These are phyloP conservation scores for Lordiphosa andalusiaca DNA, from an alignment of 2,888 invertebrate species.

Conservation along the genomic window DNA sequence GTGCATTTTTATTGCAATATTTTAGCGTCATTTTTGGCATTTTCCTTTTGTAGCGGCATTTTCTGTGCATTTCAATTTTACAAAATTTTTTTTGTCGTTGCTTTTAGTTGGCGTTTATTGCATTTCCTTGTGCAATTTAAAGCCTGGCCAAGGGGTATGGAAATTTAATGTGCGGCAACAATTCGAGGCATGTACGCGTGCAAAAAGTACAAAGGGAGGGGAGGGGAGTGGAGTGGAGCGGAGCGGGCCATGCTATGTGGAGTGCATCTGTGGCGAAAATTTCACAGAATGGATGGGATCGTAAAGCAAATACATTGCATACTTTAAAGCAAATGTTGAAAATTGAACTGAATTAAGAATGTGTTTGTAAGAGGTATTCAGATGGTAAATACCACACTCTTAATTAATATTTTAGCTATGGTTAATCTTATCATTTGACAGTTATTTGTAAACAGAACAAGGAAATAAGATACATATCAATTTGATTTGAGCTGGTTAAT, in stretches of 20 bases:
- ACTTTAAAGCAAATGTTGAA: slow-evolving; percentile 20
- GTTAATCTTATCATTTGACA: too few species aligned
- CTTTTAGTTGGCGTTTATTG: slow-evolving; percentile 65
- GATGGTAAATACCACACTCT: too few species aligned
- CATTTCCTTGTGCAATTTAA: slow-evolving; percentile 60
- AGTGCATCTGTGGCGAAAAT: slow-evolving; percentile 8
- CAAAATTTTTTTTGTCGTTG: slow-evolving; percentile 39
- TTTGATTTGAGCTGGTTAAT: too few species aligned
- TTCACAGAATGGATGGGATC: slow-evolving; percentile 22
- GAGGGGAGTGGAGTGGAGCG: too few species aligned
- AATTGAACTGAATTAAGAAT: too few species aligned
- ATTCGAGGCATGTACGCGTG: slow-evolving; percentile 41
- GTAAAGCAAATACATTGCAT: slow-evolving; percentile 21
- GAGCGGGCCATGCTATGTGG: too few species aligned
- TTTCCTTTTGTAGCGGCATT: slow-evolving; percentile 53
- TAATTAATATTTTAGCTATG: too few species aligned
- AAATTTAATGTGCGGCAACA: slow-evolving; percentile 62
- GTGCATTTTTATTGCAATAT: slow-evolving; percentile 67
- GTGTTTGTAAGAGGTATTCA: too few species aligned
- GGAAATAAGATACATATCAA: too few species aligned
- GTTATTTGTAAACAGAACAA: too few species aligned
- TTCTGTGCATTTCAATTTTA: slow-evolving; percentile 16
- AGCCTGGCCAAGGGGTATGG: slow-evolving; percentile 46
- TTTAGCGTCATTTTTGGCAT: slow-evolving; percentile 46
- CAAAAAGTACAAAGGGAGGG: slow-evolving; percentile 12